Evolutionary conservation across 2,888 invertebrate genomes (phyloP).

Genomic region (Meandrusa payeni): DNA sequence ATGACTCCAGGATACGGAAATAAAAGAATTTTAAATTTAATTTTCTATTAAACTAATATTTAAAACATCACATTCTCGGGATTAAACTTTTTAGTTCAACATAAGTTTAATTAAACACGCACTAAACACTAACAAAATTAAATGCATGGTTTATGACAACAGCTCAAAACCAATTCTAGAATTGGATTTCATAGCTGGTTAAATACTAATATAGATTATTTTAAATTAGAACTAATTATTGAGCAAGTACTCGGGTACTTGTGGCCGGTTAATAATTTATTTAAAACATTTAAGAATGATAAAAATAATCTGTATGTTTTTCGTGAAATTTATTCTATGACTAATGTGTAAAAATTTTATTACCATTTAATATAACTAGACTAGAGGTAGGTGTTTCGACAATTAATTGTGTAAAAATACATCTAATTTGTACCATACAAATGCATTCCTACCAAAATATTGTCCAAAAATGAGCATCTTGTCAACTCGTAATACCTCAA

Average conservation of each 20-base stretch:
- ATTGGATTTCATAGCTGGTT: slow-evolving; percentile 7
- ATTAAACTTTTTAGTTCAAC: slow-evolving; percentile 43
- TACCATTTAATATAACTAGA: slow-evolving; percentile 37
- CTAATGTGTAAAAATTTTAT: slow-evolving; percentile 18
- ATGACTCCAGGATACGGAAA: not conserved
- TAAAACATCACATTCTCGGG: slow-evolving; percentile 38
- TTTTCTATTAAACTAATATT: slow-evolving; percentile 32
- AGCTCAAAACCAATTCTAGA: slow-evolving; percentile 35
- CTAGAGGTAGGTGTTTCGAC: slow-evolving; percentile 36
- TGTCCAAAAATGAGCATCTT: slow-evolving; percentile 64
- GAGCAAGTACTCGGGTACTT: slow-evolving; percentile 21
- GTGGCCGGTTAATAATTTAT: slow-evolving; percentile 5
- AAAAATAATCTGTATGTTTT: slow-evolving; percentile 5
- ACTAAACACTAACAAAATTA: slow-evolving; percentile 43
- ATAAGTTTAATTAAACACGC: slow-evolving; percentile 39
- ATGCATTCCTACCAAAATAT: slow-evolving; percentile 52
- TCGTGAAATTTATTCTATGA: slow-evolving; percentile 9
- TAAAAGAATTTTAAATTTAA: slow-evolving; percentile 12
- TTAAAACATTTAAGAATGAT: not conserved
- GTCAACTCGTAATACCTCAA: slow-evolving; percentile 22
- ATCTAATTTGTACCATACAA: slow-evolving; percentile 72
- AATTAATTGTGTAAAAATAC: slow-evolving; percentile 31
- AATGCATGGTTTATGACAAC: slow-evolving; percentile 69
- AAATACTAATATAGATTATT: slow-evolving; percentile 2
- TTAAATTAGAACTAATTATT: slow-evolving; percentile 29